Evolutionary conservation across 1,140 invertebrate species (phyloP).

Genomic region (Drosophila bifasciata): DNA sequence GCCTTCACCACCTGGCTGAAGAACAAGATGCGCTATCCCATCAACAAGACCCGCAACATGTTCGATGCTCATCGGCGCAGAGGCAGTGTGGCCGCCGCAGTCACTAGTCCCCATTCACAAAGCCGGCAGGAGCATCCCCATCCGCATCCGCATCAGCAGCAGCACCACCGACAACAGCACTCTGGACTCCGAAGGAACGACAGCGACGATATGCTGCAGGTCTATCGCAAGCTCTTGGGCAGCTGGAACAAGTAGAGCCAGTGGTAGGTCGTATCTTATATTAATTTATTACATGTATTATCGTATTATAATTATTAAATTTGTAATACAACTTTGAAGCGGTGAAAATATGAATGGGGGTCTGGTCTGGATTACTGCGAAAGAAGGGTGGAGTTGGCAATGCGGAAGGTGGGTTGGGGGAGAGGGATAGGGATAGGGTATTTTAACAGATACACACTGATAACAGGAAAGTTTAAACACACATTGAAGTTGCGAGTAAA

Average conservation of each 20-base stretch:
- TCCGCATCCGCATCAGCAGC: conserved; percentile 23
- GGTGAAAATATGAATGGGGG: conserved; percentile 18
- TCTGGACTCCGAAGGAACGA: conserved; percentile 29
- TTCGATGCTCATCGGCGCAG: conserved; percentile 69
- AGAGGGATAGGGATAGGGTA: neutral
- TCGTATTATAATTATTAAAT: conserved; percentile 64
- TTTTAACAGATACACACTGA: conserved; percentile 40
- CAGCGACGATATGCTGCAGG: conserved; percentile 56
- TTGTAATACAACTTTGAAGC: conserved; percentile 59
- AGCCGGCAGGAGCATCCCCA: conserved; percentile 11
- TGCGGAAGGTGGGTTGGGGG: no score
- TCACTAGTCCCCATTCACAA: conserved; percentile 21
- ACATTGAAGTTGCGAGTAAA: neutral
- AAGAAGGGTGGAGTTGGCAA: neutral
- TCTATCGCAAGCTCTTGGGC: conserved; percentile 63
- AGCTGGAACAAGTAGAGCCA: conserved; percentile 67
- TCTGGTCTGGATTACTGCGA: neutral
- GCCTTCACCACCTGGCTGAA: conserved; percentile 83
- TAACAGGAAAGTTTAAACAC: conserved; percentile 27
- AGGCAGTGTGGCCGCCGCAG: conserved; percentile 58
- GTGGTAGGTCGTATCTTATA: conserved; percentile 41
- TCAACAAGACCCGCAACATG: conserved; percentile 83
- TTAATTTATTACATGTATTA: conserved; percentile 64
- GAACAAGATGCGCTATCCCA: conserved; percentile 82
- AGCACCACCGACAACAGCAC: conserved; percentile 18